These are phyloP conservation scores for Pogona vitticeps DNA, from an alignment of 2,113 vertebrate species.

Conservation along the genomic window DNA sequence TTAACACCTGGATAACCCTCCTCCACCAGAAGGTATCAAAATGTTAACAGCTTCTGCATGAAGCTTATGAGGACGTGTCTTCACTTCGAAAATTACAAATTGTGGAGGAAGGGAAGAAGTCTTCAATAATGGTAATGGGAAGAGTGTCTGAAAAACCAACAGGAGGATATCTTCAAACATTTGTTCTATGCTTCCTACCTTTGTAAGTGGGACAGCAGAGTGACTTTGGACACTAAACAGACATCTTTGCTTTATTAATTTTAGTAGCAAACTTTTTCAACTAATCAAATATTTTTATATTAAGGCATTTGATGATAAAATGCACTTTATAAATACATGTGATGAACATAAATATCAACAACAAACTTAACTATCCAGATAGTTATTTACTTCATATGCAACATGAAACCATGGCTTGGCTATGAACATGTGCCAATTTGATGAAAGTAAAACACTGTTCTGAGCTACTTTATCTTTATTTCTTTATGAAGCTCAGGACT, in stretches of 20 bases:
- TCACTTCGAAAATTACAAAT: neutral
- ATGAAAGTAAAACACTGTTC: neutral
- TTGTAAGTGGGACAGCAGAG: neutral
- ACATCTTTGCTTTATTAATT: neutral
- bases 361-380: neutral
- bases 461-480: neutral
- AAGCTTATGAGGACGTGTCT: too few species aligned
- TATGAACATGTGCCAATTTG: neutral
- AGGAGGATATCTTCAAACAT: neutral
- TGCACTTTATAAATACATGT: neutral
- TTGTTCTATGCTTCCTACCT: neutral
- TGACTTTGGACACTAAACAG: neutral
- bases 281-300: neutral
- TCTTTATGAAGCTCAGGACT: neutral
- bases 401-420: neutral
- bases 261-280: neutral
- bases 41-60: neutral
- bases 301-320: slow-evolving; percentile 5
- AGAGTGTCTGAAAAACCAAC: too few species aligned
- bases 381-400: neutral
- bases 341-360: neutral
- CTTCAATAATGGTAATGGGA: too few species aligned
- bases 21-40: neutral
- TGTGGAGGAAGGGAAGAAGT: too few species aligned
- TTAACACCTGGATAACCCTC: neutral